These are phyloP conservation scores for Ciconia stormi DNA, from an alignment of 2,113 vertebrate species.

Conservation along the genomic window DNA sequence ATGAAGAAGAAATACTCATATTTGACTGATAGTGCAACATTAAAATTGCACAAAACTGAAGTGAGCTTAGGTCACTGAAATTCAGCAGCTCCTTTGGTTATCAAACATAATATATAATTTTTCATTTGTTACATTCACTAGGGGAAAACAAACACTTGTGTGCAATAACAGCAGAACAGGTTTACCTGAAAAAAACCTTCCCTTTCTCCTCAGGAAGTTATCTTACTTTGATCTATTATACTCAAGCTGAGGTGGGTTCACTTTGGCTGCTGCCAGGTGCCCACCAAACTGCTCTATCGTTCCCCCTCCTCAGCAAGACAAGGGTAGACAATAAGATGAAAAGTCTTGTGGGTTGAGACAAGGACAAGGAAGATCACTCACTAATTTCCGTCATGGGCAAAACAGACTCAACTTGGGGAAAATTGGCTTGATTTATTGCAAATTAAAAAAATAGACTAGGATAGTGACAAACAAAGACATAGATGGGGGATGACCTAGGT, in stretches of 20 bases:
- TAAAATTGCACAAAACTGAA: not conserved
- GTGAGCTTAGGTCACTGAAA: not conserved
- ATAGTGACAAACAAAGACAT: not conserved
- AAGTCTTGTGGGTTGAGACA: not conserved
- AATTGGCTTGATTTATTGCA: not conserved
- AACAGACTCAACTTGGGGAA: not conserved
- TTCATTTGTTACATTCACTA: not conserved
- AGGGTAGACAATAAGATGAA: not conserved
- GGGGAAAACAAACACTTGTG: not conserved
- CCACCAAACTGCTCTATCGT: not conserved
- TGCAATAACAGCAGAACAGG: not conserved
- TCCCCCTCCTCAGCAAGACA: not conserved
- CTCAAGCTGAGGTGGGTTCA: not conserved
- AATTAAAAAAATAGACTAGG: not conserved
- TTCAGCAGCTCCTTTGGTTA: not conserved
- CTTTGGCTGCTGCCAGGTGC: not conserved
- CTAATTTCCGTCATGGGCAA: not conserved
- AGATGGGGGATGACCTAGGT: fast-evolving
- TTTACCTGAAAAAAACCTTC: not conserved
- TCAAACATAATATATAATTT: not conserved
- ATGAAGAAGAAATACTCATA: not conserved
- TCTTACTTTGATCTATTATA: not conserved
- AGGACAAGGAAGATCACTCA: not conserved
- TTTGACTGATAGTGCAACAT: not conserved
- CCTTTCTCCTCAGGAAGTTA: not conserved